Base-by-base conservation (phyloP, 2,113 vertebrate genomes). In the Pelusios castaneus region DNA sequence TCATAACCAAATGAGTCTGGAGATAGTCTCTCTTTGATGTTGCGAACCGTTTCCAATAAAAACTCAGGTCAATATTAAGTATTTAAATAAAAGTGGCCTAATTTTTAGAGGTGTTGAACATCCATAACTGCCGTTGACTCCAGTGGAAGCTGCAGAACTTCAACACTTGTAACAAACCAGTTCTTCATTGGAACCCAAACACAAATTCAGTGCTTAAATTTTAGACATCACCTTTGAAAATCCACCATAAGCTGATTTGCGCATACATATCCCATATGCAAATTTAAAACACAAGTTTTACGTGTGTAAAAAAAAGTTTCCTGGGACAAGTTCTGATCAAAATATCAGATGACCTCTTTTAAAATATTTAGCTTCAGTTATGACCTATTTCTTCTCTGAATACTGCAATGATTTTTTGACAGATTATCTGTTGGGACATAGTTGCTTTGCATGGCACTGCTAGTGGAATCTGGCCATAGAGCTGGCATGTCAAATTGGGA, bases 391-490 rank as follows among this genome's bases (percentile, higher is more conserved):
- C 5, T 10, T 0, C 31, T 58, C 38, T 85, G 85, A 94, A 91
- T 89, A 88, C 78, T 24, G 52, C 87, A 94, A n/a, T 0, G 0
- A 22, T 95, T 80, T 80, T 95, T 93, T 91, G 92, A 94, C 88
- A 92, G 84, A 94, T 90, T 84, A 88, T 92, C 89, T 95, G 88
- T 45, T 89, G 41, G 41, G 14, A 45, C 56, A n/a, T 10, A 87
- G 31, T 58, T 91, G 87, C 54, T 92, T 95, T 89, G 80, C 34
- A 49, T 73, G 47, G 38, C 56, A 84, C 4, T 73, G 13, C 24
- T 94, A 51, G n/a, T 70, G 82, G 49, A 60, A 91, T 81, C 63
- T n/a, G 70, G 83, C 52, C 22, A 83, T 0, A 55, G 25, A 1
- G 87, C 88, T 94, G 82, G 27, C 56, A 63, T 6, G 2, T 89